These are phyloP conservation scores for Sphenopsis melanotis DNA, from an alignment of 2,797 vertebrate species.

Conservation along the genomic window DNA sequence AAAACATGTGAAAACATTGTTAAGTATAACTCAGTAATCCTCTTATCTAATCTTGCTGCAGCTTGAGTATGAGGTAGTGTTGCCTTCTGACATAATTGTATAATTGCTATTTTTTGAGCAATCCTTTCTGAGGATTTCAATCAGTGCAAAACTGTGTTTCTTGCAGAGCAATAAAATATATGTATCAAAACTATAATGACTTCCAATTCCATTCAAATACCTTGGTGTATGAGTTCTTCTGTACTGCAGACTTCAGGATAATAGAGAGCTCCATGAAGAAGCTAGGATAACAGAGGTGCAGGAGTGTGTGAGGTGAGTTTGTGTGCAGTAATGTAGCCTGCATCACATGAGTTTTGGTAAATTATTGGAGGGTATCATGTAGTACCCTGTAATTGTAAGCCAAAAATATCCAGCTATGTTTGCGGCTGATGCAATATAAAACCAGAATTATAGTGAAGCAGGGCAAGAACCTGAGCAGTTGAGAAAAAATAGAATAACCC, in stretches of 20 bases:
- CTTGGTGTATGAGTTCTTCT: neutral
- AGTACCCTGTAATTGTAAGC: neutral
- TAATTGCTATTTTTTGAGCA: neutral
- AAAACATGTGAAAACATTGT: neutral
- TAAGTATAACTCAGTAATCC: neutral
- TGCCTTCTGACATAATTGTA: neutral
- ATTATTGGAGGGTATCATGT: neutral
- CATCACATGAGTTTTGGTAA: neutral
- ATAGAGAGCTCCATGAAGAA: neutral
- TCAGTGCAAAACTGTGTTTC: neutral
- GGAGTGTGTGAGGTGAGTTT: neutral
- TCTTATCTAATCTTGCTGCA: neutral
- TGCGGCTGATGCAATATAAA: neutral
- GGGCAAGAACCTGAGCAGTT: neutral
- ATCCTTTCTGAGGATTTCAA: neutral
- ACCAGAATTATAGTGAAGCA: neutral
- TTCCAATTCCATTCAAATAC: neutral
- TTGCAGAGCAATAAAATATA: neutral
- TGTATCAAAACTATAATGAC: neutral
- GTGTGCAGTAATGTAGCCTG: neutral
- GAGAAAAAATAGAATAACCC: neutral
- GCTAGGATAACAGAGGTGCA: neutral
- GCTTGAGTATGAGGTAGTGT: neutral
- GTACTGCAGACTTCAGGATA: neutral
- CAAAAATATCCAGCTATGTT: neutral